A percentile compares a stretch with the other conserved stretches of the same genome.
phyloP scores from a whole-genome alignment of 2,888 invertebrate species.

The Hydrotaea diabolus region DNA sequence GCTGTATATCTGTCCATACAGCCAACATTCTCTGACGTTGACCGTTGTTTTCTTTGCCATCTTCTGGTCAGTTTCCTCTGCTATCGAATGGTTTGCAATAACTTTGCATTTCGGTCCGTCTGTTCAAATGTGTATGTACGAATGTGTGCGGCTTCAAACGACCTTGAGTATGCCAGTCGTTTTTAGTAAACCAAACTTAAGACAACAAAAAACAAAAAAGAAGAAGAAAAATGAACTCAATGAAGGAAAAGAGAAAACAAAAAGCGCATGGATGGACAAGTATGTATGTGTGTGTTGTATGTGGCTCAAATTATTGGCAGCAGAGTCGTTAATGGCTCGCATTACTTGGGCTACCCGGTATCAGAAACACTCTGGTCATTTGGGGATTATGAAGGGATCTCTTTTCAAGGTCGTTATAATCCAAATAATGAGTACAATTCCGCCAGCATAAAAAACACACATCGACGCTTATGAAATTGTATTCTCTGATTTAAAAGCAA shows the following conservation, averaged over 20 bases:
- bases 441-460: too few species aligned
- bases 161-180: constrained; percentile 56
- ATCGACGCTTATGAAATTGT: too few species aligned
- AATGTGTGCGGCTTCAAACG: constrained; percentile 33
- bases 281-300: not conserved
- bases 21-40: not conserved
- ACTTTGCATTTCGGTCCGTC: constrained; percentile 15
- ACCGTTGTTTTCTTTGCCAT: not conserved
- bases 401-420: too few species aligned
- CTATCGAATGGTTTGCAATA: constrained; percentile 37
- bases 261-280: not conserved
- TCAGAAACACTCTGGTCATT: too few species aligned
- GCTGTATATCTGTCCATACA: not conserved
- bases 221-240: not conserved
- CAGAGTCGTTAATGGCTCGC: not conserved
- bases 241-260: not conserved
- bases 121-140: not conserved
- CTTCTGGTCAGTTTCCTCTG: constrained; percentile 21
- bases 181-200: constrained; percentile 16
- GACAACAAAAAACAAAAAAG: not conserved
- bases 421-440: too few species aligned
- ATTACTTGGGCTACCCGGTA: not conserved
- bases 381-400: too few species aligned
- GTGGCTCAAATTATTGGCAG: not conserved
- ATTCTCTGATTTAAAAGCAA: too few species aligned